phyloP scores from a whole-genome alignment of 2,797 vertebrate species.

The Cossypha heuglini region DNA sequence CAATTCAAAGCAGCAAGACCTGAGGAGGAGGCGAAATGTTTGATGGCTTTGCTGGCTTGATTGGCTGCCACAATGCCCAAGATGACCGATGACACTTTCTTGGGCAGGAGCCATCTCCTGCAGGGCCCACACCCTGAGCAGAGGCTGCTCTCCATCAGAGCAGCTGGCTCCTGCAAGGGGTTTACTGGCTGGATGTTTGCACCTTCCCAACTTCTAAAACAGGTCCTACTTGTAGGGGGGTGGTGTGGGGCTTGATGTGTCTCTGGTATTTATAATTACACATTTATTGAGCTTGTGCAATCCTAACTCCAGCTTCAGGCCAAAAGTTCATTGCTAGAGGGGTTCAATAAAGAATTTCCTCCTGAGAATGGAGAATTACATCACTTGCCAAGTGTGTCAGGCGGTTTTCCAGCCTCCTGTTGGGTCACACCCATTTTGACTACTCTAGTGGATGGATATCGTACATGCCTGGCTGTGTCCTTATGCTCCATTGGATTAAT shows the following conservation, averaged over 20 bases:
- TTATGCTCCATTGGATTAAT: background rate
- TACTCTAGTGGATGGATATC: background rate
- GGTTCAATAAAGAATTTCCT: conserved; percentile 63
- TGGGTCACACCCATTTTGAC: conserved; percentile 20
- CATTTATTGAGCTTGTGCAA: conserved; percentile 60
- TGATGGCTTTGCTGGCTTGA: conserved; percentile 12
- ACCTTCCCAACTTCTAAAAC: conserved; percentile 18
- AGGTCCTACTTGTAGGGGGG: conserved; percentile 28
- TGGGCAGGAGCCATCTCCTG: conserved; percentile 49
- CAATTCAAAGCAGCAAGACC: conserved; percentile 52
- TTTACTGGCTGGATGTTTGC: background rate
- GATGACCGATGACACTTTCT: conserved; percentile 46
- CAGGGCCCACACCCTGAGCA: conserved; percentile 35
- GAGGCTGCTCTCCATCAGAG: background rate
- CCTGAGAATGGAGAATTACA: conserved; percentile 37
- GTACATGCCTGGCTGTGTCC: background rate
- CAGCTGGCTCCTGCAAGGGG: background rate
- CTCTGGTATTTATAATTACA: conserved; percentile 60
- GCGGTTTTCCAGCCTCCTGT: conserved; percentile 34
- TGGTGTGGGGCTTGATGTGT: background rate
- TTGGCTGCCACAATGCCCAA: conserved; percentile 20
- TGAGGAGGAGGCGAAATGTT: conserved; percentile 38
- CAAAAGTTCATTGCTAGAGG: conserved; percentile 63
- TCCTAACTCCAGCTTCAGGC: conserved; percentile 56
- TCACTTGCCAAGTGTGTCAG: conserved; percentile 59